Evolutionary conservation across 1,140 invertebrate genomes (phyloP), one percentile per base, ranked within the genome.

Genomic region (Meteorus sp.): DNA sequence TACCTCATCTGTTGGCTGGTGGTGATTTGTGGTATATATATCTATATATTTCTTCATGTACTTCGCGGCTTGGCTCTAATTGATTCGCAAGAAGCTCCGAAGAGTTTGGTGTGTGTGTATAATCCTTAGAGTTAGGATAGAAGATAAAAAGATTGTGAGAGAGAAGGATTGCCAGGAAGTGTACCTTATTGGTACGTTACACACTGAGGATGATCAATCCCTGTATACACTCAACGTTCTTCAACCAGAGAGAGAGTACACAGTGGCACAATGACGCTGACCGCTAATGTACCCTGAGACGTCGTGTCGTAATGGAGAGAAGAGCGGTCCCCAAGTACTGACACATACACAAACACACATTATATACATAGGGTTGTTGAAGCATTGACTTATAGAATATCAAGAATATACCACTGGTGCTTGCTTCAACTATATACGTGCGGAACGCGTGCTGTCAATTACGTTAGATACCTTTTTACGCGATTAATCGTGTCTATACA

Each of bases 1-100:
- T 33, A 33, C n/a, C 31, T 39, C 5, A 5, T 39, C 6, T n/a
- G 35, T 39, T 9, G 17, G 17, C 17, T n/a, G n/a, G n/a, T n/a
- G n/a, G n/a, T n/a, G n/a, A n/a, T n/a, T n/a, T n/a, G n/a, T n/a
- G n/a, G n/a, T n/a, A n/a, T n/a, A n/a, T n/a, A n/a, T n/a, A n/a
- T n/a, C n/a, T n/a, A n/a, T n/a, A n/a, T n/a, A n/a, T n/a, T n/a
- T n/a, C n/a, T n/a, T 39, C 52, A 39, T 55, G 37, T 55, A 55
- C 52, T 57, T 57, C 33, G 23, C 45, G 33, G 29, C 44, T 48
- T 37, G 44, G 29, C 55, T 57, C 55, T 57, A 57, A 57, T 57
- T 57, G 55, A 57, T 57, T 57, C 44, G 20, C 55, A 39, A 25
- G 44, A 39, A 55, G 44, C 35, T 23, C 44, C 39, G 52, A 7